These are phyloP conservation scores for Lamellibrachia columna DNA, from an alignment of 2,888 invertebrate species.

Conservation along the genomic window DNA sequence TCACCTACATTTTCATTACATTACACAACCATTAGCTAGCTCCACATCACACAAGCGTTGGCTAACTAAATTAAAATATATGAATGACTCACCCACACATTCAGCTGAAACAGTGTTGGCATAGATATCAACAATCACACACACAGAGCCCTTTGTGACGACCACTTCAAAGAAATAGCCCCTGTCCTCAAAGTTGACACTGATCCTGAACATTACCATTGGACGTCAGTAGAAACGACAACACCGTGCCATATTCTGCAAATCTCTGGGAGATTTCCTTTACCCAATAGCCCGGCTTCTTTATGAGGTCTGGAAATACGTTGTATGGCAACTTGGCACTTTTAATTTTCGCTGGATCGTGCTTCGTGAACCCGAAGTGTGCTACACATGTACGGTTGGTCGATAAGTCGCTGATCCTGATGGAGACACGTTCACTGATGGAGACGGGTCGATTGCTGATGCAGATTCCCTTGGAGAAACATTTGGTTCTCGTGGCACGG, in stretches of 20 bases:
- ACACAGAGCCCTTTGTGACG: conserved; percentile 55
- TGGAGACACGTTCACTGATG: conserved; percentile 84
- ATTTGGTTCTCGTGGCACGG: conserved; percentile 77
- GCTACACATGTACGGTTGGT: conserved; percentile 53
- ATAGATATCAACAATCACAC: conserved; percentile 64
- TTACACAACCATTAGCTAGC: too few relatives aligned
- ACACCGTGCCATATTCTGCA: conserved; percentile 49
- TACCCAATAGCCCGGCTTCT: conserved; percentile 61
- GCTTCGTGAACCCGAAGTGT: conserved; percentile 61
- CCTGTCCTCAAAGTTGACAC: conserved; percentile 63
- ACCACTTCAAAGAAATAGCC: conserved; percentile 58
- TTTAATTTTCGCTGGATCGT: conserved; percentile 53
- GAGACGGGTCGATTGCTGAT: conserved; percentile 88
- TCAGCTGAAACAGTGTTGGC: conserved; percentile 61
- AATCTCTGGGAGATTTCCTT: conserved; percentile 55
- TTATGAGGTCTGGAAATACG: conserved; percentile 57
- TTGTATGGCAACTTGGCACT: conserved; percentile 54
- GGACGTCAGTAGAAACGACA: conserved; percentile 59
- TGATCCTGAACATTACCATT: conserved; percentile 60
- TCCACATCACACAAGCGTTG: too few relatives aligned
- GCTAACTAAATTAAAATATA: conserved; percentile 65
- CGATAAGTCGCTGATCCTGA: conserved; percentile 51
- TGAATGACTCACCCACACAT: conserved; percentile 60
- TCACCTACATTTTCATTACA: too few relatives aligned
- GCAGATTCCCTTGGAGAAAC: conserved; percentile 77